These are phyloP conservation scores for Numenius phaeopus DNA, from an alignment of 2,797 vertebrate genomes.

Conservation along the genomic window DNA sequence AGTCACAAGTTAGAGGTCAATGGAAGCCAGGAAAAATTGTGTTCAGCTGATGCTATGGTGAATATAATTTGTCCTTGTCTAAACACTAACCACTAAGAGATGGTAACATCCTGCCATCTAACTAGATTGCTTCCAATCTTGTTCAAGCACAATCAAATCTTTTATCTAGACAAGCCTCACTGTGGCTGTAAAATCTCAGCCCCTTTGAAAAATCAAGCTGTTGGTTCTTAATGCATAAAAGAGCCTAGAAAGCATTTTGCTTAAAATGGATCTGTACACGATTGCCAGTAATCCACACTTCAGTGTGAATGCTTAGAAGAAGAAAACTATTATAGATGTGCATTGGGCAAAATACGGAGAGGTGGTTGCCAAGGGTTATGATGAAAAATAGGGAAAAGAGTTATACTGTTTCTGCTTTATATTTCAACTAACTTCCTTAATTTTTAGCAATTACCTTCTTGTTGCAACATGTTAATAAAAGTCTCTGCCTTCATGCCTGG, in stretches of 20 bases:
- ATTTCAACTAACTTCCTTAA: constrained; percentile 80
- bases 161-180: constrained; percentile 28
- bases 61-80: constrained; percentile 66
- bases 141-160: constrained; percentile 21
- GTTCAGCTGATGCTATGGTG: constrained; percentile 57
- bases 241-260: neutral
- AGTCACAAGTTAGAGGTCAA: constrained; percentile 64
- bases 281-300: constrained; percentile 20
- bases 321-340: constrained; percentile 4
- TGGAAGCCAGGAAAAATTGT: constrained; percentile 53
- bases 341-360: constrained; percentile 24
- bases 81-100: constrained; percentile 60
- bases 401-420: constrained; percentile 41
- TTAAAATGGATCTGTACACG: neutral
- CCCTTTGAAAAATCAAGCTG: constrained; percentile 6
- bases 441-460: constrained; percentile 77
- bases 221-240: neutral
- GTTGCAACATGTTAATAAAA: constrained; percentile 79
- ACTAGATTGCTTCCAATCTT: constrained; percentile 46
- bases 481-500: constrained; percentile 68
- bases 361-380: neutral
- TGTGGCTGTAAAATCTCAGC: constrained; percentile 17
- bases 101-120: constrained; percentile 51
- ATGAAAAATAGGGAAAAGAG: neutral
- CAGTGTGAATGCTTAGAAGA: neutral